Percentiles rank a stretch among this genome's conserved stretches.
Evolutionary conservation across 2,113 vertebrate species (phyloP).

Genomic region (Poeciliopsis turrubarensis): DNA sequence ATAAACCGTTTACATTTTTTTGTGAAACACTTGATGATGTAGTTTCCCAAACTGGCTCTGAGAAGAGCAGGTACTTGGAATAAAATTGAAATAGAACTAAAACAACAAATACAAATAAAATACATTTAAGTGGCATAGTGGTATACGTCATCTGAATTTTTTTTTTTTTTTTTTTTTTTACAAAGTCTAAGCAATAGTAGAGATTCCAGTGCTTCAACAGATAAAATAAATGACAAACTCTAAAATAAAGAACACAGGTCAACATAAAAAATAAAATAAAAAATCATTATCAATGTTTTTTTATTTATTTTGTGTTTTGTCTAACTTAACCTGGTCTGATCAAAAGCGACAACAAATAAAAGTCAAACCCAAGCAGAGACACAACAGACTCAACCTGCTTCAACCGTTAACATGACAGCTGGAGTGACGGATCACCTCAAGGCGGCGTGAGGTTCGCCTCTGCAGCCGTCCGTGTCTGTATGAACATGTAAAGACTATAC

Average conservation of each 20-base stretch:
- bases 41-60: conserved; percentile 62
- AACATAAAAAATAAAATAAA: conserved; percentile 20
- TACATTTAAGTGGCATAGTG: conserved; percentile 80
- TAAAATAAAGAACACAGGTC: conserved; percentile 61
- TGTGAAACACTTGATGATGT: conserved; percentile 47
- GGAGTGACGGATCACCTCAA: conserved; percentile 26
- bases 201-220: conserved; percentile 82
- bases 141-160: conserved; percentile 76
- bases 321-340: conserved; percentile 56
- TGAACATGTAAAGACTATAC: neutral
- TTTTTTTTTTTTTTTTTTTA: conserved; percentile 71
- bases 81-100: conserved; percentile 68
- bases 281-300: conserved; percentile 41
- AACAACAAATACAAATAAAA: conserved; percentile 77
- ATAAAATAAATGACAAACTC: conserved; percentile 69
- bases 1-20: conserved; percentile 49
- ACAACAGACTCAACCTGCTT: conserved; percentile 18
- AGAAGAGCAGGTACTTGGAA: conserved; percentile 64
- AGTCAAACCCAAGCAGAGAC: conserved; percentile 38
- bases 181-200: conserved; percentile 78
- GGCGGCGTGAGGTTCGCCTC: conserved; percentile 30
- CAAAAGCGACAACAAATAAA: conserved; percentile 58
- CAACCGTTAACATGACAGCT: conserved; percentile 11
- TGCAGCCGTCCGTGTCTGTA: conserved; percentile 18
- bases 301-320: neutral